Evolutionary conservation across 2,113 vertebrate species (phyloP).

Genomic region (Pluvianellus socialis): DNA sequence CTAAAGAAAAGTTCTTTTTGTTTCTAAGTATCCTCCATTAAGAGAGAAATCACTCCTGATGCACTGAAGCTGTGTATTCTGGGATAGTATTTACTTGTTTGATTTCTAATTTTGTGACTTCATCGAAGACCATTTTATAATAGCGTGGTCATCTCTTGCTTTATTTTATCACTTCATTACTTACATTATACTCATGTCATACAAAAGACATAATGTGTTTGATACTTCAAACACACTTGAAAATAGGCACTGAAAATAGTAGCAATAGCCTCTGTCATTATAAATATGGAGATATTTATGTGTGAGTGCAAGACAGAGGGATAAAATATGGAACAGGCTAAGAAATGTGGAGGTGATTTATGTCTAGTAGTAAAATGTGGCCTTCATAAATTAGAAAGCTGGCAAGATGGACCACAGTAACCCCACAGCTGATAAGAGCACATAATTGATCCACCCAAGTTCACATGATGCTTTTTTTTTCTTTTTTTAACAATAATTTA

Average conservation of each 20-base stretch:
- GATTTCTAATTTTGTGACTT: not conserved
- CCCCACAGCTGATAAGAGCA: not conserved
- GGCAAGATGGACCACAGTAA: not conserved
- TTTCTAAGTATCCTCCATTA: not conserved
- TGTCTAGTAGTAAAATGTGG: not conserved
- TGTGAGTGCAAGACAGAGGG: not conserved
- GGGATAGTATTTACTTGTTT: not conserved
- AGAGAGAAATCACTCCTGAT: not conserved
- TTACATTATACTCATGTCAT: not conserved
- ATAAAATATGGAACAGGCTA: not conserved
- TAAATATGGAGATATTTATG: not conserved
- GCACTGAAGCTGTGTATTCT: not conserved
- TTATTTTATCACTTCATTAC: not conserved
- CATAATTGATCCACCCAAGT: fast-evolving
- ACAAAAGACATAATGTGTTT: not conserved
- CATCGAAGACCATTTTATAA: not conserved
- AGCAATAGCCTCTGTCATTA: not conserved
- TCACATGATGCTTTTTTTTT: not conserved
- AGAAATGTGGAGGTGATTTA: not conserved
- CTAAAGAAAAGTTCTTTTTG: not conserved
- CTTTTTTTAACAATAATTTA: not conserved
- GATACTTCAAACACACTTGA: not conserved
- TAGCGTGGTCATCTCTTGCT: not conserved
- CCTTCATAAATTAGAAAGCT: not conserved
- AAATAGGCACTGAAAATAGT: not conserved